These are phyloP conservation scores for Tachysurus fulvidraco DNA, from an alignment of 2,113 vertebrate species.

Conservation along the genomic window DNA sequence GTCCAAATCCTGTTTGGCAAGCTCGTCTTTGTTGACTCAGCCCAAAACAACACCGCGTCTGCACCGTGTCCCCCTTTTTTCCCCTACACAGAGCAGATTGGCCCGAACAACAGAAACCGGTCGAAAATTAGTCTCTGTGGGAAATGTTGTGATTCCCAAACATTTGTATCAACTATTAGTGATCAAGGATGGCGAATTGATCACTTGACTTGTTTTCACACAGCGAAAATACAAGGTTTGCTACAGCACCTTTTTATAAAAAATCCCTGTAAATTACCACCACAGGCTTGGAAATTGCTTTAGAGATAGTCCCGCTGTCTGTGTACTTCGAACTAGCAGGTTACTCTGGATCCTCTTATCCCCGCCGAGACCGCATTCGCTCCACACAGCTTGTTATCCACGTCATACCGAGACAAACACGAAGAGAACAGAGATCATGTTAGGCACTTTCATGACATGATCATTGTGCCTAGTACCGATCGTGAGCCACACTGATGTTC, in stretches of 20 bases:
- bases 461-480: too few species aligned
- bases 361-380: constrained; percentile 5
- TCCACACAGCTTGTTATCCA: constrained; percentile 3
- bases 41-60: not conserved
- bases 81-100: not conserved
- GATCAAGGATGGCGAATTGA: constrained; percentile 17
- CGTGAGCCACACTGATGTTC: too few species aligned
- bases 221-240: not conserved
- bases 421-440: not conserved
- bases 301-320: not conserved
- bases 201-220: constrained; percentile 6
- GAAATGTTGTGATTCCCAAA: not conserved
- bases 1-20: not conserved
- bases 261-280: not conserved
- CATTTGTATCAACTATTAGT: not conserved
- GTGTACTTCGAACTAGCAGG: not conserved
- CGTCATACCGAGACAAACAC: not conserved
- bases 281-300: not conserved
- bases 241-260: not conserved
- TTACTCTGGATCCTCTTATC: constrained; percentile 11
- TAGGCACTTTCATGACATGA: not conserved
- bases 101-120: not conserved
- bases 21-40: not conserved
- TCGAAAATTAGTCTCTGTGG: not conserved
- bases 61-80: not conserved